Evolutionary conservation across 2,888 invertebrate species (phyloP).

Genomic region (Platycnemis pennipes): DNA sequence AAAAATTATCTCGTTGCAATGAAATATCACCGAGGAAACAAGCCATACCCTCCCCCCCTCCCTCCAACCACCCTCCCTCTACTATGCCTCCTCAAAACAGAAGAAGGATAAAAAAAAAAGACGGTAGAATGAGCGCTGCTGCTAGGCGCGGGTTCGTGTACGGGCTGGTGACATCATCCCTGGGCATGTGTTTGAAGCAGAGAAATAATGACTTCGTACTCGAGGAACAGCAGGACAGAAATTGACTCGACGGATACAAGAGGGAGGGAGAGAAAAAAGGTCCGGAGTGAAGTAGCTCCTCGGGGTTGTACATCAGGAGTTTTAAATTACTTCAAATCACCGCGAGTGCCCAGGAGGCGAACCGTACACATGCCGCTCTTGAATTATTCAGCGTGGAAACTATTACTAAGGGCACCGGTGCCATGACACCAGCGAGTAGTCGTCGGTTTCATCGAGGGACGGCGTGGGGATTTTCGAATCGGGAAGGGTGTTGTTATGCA

Average conservation of each 20-base stretch:
- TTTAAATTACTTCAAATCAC: conserved; percentile 25
- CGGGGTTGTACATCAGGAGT: conserved; percentile 11
- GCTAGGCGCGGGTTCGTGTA: neutral
- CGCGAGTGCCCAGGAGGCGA: neutral
- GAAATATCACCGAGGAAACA: neutral
- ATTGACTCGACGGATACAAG: neutral
- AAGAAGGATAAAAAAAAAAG: neutral
- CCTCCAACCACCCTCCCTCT: neutral
- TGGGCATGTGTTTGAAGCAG: neutral
- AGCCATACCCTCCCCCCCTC: neutral
- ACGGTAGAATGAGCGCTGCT: neutral
- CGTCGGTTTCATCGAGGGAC: neutral
- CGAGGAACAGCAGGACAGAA: conserved; percentile 16
- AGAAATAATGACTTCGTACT: neutral
- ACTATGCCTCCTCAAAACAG: neutral
- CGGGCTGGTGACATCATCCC: neutral
- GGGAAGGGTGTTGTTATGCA: neutral
- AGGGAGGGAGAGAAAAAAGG: neutral
- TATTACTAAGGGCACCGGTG: neutral
- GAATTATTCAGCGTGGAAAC: conserved; percentile 3
- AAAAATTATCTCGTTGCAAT: conserved; percentile 14
- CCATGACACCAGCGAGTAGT: neutral
- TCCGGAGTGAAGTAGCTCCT: neutral
- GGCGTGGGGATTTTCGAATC: neutral
- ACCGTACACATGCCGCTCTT: neutral